Conservation (phyloP, 2,113 vertebrate species). For the Rhinoderma darwinii region DNA sequence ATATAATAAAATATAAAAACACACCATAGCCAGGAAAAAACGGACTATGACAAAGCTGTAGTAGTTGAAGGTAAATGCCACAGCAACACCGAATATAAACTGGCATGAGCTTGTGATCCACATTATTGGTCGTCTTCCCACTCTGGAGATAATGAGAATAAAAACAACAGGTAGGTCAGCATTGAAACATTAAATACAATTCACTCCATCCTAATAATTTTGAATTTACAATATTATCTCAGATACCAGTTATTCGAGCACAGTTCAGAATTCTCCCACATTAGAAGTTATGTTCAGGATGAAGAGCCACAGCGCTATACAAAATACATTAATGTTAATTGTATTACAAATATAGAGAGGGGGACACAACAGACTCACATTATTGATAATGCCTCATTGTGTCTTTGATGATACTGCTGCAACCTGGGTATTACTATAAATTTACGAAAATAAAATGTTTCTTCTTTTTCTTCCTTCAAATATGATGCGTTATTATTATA, state of each 20-base stretch:
- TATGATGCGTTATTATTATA: too few relatives aligned
- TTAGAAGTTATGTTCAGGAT: too few relatives aligned
- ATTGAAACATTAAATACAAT: neutral
- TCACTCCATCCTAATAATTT: neutral
- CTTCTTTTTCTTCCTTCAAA: too few relatives aligned
- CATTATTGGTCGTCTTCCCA: constrained; percentile 83
- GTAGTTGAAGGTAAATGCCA: constrained; percentile 85
- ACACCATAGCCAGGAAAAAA: constrained; percentile 91
- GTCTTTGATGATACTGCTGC: too few relatives aligned
- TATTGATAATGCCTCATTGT: too few relatives aligned
- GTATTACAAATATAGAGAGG: too few relatives aligned
- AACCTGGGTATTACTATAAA: too few relatives aligned
- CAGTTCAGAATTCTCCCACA: too few relatives aligned
- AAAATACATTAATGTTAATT: too few relatives aligned
- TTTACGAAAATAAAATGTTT: too few relatives aligned
- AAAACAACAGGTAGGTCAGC: constrained; percentile 7
- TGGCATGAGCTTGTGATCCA: constrained; percentile 84
- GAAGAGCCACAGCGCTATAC: too few relatives aligned
- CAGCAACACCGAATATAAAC: constrained; percentile 81
- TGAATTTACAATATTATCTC: neutral
- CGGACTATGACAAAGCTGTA: constrained; percentile 81
- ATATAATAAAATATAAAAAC: constrained; percentile 64
- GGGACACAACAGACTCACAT: too few relatives aligned
- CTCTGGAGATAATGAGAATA: constrained; percentile 71
- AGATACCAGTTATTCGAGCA: neutral